Evolutionary conservation across 2,888 invertebrate genomes (phyloP).

Genomic region (Clistopyga incitator): DNA sequence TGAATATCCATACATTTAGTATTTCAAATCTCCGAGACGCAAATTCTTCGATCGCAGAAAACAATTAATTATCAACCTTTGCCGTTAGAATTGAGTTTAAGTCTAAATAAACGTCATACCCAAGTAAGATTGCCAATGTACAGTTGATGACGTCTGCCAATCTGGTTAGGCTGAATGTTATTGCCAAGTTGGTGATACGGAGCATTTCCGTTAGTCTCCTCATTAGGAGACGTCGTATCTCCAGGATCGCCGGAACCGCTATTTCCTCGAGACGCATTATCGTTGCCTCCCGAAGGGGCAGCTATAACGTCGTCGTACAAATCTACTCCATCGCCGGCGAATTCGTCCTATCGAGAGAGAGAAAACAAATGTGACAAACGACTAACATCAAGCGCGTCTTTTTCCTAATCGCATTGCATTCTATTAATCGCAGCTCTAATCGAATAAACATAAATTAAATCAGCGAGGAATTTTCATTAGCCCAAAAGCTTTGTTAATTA

Average conservation of each 20-base stretch:
- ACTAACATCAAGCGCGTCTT: background rate
- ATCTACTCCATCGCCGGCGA: conserved; percentile 91
- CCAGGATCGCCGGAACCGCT: conserved; percentile 85
- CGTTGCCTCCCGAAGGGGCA: conserved; percentile 87
- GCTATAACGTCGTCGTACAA: conserved; percentile 98
- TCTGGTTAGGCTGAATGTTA: conserved; percentile 88
- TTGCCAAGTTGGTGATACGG: conserved; percentile 90
- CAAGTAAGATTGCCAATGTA: conserved; percentile 99
- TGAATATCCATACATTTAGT: conserved; percentile 76
- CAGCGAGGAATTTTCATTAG: background rate
- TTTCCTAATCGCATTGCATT: conserved; percentile 13
- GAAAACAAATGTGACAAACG: background rate
- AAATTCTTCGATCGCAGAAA: background rate
- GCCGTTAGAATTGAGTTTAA: background rate
- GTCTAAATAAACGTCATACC: conserved; percentile 87
- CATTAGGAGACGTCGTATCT: conserved; percentile 87
- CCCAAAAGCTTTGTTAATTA: background rate
- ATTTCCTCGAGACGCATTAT: conserved; percentile 79
- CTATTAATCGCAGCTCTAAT: conserved; percentile 36
- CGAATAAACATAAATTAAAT: background rate
- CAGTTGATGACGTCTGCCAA: conserved; percentile 93
- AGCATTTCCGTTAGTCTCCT: conserved; percentile 90
- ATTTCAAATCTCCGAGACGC: background rate
- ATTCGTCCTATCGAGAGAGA: background rate
- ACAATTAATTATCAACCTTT: background rate